A percentile compares a stretch with the other conserved stretches of the same genome.
phyloP scores from a whole-genome alignment of 2,113 vertebrate genomes.

The Megaceryle maxima region DNA sequence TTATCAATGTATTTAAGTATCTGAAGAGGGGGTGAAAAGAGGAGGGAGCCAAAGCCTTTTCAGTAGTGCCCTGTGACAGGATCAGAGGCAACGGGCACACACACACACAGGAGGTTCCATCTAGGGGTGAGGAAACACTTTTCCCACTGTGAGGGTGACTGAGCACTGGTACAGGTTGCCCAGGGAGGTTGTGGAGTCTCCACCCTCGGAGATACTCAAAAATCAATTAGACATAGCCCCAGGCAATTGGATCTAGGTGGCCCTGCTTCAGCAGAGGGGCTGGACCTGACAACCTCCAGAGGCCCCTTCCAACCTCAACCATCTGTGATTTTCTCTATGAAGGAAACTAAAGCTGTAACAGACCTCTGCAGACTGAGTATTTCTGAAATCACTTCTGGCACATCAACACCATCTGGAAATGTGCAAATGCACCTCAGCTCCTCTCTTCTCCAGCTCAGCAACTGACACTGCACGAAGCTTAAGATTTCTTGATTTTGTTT shows the following conservation, averaged over 20 bases:
- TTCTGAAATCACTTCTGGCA: neutral
- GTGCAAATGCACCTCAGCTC: fast-evolving
- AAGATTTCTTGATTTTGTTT: neutral
- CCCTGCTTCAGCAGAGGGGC: fast-evolving
- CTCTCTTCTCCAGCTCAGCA: neutral
- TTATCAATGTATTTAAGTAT: neutral
- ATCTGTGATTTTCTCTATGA: neutral
- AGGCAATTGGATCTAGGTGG: neutral
- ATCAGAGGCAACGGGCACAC: neutral
- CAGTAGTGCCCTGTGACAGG: fast-evolving
- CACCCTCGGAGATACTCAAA: neutral
- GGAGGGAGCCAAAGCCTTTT: neutral
- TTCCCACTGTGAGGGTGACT: neutral
- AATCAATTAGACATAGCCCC: neutral
- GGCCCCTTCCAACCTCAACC: neutral
- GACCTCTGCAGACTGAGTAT: neutral
- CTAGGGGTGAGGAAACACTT: neutral
- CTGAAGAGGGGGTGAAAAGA: neutral
- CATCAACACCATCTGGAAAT: neutral
- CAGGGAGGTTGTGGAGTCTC: neutral
- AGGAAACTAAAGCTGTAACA: neutral
- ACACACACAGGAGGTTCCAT: neutral
- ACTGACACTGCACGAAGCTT: neutral
- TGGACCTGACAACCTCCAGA: neutral
- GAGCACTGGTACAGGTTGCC: neutral